Base-by-base conservation (phyloP, 92 coral and sea anemone genomes). In the Zoanthus gigantus region DNA sequence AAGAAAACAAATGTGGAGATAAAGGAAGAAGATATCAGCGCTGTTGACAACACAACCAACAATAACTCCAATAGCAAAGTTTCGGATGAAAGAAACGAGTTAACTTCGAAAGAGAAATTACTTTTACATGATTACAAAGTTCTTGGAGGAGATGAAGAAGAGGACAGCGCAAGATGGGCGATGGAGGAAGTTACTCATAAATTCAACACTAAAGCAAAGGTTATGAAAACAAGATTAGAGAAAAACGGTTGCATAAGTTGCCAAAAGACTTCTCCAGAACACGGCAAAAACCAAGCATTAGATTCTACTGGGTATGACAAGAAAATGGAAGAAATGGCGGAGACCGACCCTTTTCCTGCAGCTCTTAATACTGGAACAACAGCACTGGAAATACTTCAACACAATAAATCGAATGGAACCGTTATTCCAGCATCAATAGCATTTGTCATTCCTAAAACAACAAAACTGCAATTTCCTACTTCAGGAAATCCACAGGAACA, bases 161-260 rank as follows among this genome's bases (percentile, higher is more conserved):
- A 81, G 46, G 85, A 81, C 52, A 81, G 85, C 15, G 60, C 85
- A 28, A 81, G 47, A 29, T 81, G 85, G 85, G 85, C 85, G 3
- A 30, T 81, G 45, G 85, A 81, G 5, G 85, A 81, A 66, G 57
- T 81, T 23, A 29, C 42, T 5, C 56, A 53, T 16, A 45, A 81
- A 14, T 50, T 81, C 45, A 48, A 81, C 66, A 2, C 42, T 4
- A 50, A 81, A 46, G 45, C 74, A 81, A 14, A 30, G 9, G 57
- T 11, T n/a, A 13, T 42, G 58, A 81, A 66, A n/a, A 10, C 75
- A 66, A 63, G 14, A 65, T 68, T 68, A 42, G 45, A 45, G 18
- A 47, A 63, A 65, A 44, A 42, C 29, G 47, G 18, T 17, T 81
- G 85, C 23, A 11, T 31, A 44, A 46, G 66, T 81, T 23, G 75